A percentile compares a stretch with the other conserved stretches of the same genome.
Conservation (phyloP, 2,888 invertebrate genomes). For the Pandemis cinnamomeana region DNA sequence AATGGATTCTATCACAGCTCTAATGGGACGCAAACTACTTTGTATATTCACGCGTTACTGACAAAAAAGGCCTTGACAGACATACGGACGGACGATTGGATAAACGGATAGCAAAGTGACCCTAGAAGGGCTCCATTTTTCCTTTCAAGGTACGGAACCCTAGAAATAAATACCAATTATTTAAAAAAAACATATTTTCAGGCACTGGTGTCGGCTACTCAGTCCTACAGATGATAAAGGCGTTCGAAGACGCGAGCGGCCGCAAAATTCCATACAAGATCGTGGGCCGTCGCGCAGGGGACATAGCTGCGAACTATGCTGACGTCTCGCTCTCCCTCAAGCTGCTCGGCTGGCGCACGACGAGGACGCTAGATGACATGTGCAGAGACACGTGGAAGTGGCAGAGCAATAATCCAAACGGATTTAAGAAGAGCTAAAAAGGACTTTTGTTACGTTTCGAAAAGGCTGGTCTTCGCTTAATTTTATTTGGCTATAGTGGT, state of each 20-base stretch:
- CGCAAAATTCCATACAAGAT: constrained; percentile 89
- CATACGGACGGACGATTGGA: too few relatives aligned
- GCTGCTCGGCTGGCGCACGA: constrained; percentile 93
- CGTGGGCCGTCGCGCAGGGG: constrained; percentile 90
- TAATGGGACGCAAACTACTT: too few relatives aligned
- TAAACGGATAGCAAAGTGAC: too few relatives aligned
- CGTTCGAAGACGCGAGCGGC: constrained; percentile 91
- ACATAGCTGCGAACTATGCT: constrained; percentile 93
- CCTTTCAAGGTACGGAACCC: too few relatives aligned
- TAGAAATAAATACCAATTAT: too few relatives aligned
- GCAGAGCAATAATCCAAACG: constrained; percentile 93
- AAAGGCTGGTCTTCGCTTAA: not conserved
- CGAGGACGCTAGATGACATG: constrained; percentile 91
- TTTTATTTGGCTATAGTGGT: not conserved
- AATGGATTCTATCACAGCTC: too few relatives aligned
- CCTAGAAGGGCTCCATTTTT: too few relatives aligned
- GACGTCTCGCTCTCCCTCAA: constrained; percentile 90
- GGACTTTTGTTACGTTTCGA: not conserved
- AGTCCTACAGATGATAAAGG: constrained; percentile 92
- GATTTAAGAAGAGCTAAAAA: constrained; percentile 73
- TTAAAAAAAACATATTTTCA: constrained; percentile 44
- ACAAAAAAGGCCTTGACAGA: too few relatives aligned
- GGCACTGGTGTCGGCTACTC: constrained; percentile 93
- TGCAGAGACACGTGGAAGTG: constrained; percentile 95
- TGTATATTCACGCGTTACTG: too few relatives aligned